These are phyloP conservation scores for Bergia puertoricense DNA, from an alignment of 92 coral and sea anemone species.

Conservation along the genomic window DNA sequence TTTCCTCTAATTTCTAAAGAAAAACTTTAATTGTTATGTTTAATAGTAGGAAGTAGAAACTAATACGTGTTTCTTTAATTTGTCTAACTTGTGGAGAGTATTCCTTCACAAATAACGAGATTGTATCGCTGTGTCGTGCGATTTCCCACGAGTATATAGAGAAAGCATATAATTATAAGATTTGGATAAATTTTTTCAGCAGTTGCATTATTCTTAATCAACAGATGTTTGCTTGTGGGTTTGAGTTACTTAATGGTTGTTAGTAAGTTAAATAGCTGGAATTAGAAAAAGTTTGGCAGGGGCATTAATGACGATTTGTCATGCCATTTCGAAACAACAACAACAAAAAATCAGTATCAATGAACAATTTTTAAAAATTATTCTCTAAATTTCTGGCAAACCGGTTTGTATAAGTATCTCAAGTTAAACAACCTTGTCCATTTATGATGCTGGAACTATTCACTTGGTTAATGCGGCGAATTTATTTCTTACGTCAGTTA, in stretches of 20 bases:
- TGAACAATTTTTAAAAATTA: no score
- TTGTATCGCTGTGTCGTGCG: not conserved
- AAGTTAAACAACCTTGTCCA: no score
- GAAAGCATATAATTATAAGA: not conserved
- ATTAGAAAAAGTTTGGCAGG: not conserved
- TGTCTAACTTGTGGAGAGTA: conserved; percentile 1
- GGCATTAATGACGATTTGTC: not conserved
- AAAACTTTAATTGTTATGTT: conserved; percentile 12
- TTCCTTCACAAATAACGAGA: conserved; percentile 8
- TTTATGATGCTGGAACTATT: no score
- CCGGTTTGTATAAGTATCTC: no score
- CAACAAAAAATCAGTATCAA: not conserved
- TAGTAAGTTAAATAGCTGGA: not conserved
- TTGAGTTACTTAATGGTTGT: not conserved
- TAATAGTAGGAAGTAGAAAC: conserved; percentile 11
- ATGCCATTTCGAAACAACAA: not conserved
- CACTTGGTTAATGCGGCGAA: no score
- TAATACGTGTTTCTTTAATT: conserved; percentile 3
- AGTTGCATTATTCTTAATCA: not conserved
- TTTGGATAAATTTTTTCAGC: not conserved
- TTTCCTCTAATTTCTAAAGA: conserved; percentile 14
- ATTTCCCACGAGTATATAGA: not conserved
- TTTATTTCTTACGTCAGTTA: no score
- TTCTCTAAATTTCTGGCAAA: not conserved
- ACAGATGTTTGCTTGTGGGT: not conserved